Base-by-base conservation (phyloP, 2,888 invertebrate species). In the Ophion ventricosus region DNA sequence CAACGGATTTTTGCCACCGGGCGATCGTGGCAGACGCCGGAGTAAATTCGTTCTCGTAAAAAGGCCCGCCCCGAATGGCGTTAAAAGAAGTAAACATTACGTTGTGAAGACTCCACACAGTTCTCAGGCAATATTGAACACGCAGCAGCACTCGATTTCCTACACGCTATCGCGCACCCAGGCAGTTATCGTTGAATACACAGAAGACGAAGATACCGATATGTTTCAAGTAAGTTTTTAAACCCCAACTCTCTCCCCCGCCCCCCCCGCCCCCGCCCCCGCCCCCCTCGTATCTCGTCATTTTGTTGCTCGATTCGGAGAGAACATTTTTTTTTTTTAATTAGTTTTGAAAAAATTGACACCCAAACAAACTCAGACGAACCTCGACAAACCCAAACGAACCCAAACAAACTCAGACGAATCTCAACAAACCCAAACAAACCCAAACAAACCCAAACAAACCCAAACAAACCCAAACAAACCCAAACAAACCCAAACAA, bases 131-230 rank as follows among this genome's bases (percentile, higher is more conserved):
- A 98, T 99, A 92, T 95, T 98, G 92, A 98, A 99, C 94, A 96
- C 97, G 87, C 97, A 96, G 93, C 98, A 98, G 94, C 99, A 99
- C 94, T 98, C 98, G 89, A 99, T 99, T 94, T 99, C 99, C 57
- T 99, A 99, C 94, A 99, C 99, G 86, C 95, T 99, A 91, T 98
- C 98, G 90, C 95, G 99, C 93, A 98, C 97, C 93, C 98, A 99
- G 94, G 98, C 99, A 77, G 98, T 99, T 91, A 98, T 99, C 92
- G 99, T 99, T 79, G 99, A 99, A 94, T 99, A 99, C 94, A 97
- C 97, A 90, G 97, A 96, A 92, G 99, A 99, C 94, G 96, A 97
- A 82, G 97, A 98, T 93, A 99, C 99, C 79, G 99, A 99, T 94
- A 99, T 99, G 99, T 99, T 99, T 94, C 99, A 99, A 96, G 99